Percentiles rank a stretch among this genome's conserved stretches.
Evolutionary conservation across 2,888 invertebrate genomes (phyloP).

Genomic region (Limnephilus rhombicus): DNA sequence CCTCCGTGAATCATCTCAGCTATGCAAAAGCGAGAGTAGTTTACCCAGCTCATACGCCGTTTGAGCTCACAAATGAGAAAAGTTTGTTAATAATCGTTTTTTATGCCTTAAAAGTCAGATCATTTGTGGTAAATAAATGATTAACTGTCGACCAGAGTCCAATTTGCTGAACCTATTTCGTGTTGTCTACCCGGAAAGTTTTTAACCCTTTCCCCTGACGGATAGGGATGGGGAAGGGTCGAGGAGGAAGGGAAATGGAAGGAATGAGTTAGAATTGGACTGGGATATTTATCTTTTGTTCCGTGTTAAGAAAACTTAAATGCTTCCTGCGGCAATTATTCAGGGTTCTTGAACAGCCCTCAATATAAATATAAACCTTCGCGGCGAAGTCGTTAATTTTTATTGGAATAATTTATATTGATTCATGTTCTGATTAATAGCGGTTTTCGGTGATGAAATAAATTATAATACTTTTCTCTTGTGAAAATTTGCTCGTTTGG

Average conservation of each 20-base stretch:
- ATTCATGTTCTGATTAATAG: background rate
- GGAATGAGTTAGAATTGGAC: background rate
- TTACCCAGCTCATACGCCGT: conserved; percentile 33
- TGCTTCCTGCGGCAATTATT: conserved; percentile 33
- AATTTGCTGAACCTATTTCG: conserved; percentile 51
- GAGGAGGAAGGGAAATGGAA: background rate
- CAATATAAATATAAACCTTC: conserved; percentile 2
- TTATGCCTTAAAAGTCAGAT: conserved; percentile 52
- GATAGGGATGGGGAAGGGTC: background rate
- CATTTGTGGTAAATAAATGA: conserved; percentile 59
- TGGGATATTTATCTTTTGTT: conserved; percentile 40
- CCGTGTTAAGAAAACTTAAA: conserved; percentile 16
- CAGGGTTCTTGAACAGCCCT: conserved; percentile 12
- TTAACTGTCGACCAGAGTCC: conserved; percentile 57
- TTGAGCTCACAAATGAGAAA: conserved; percentile 48
- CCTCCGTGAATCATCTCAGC: background rate
- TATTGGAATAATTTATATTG: background rate
- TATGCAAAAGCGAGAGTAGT: background rate
- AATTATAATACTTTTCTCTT: background rate
- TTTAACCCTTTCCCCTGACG: conserved; percentile 39
- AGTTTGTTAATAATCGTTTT: conserved; percentile 54
- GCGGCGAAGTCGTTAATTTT: background rate
- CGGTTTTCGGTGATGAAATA: background rate
- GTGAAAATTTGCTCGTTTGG: background rate
- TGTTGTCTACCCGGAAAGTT: conserved; percentile 44